Evolutionary conservation across 2,888 invertebrate genomes (phyloP), one percentile per base, ranked within the genome.

Genomic region (Pyrrhia umbra): DNA sequence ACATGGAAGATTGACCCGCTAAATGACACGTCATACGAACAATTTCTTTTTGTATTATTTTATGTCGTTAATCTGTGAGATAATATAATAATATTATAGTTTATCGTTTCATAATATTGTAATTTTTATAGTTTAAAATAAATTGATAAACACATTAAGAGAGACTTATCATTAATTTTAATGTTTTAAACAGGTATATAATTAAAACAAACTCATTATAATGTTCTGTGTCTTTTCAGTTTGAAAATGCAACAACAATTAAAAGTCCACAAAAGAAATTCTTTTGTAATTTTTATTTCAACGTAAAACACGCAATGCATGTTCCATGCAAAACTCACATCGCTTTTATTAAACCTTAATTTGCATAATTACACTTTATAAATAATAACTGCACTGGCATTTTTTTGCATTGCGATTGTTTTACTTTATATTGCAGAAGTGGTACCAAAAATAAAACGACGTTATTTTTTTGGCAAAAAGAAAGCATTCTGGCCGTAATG

Each of bases 341-440:
- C 27, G 34, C 40, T 49, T 43, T 75, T 51, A 60, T 55, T 68
- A 30, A 23, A 45, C 27, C n/a, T 56, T 57, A 5, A 75, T 75
- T 71, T 75, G 52, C 75, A 71, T 75, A 75, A 75, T 75, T 75
- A 75, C 62, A n/a, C 49, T 61, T 68, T 67, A 62, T 20, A 50
- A 55, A 57, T 55, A 57, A 42, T 39, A 68, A 56, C 25, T 51
- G 51, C n/a, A 39, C 47, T 56, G 15, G 16, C 43, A 47, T n/a
- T 60, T 68, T 49, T 54, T n/a, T 45, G 46, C 3, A 47, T 40
- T 16, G n/a, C 18, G 13, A 10, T 40, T 30, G 10, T 52, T 40
- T 16, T 27, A 18, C 15, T 37, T 37, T n/a, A 13, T 15, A 15
- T n/a, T 15, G 0, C n/a, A 37, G 6, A 37, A 37, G n/a, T 15